These are phyloP conservation scores for Columba janthina DNA, from an alignment of 2,113 vertebrate species.

Conservation along the genomic window DNA sequence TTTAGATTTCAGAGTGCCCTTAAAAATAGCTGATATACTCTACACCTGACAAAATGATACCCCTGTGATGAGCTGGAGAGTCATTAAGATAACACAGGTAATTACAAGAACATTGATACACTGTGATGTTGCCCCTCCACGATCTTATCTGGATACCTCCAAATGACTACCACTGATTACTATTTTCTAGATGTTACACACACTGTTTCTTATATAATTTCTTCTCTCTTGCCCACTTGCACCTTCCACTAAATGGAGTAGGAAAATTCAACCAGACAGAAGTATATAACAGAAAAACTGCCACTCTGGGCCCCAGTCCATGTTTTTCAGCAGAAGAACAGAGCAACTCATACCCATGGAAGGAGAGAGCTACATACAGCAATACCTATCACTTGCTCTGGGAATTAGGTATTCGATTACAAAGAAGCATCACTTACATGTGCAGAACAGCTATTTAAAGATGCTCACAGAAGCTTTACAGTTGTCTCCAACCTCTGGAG, in stretches of 20 bases:
- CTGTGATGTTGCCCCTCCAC: not conserved
- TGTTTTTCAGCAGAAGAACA: not conserved
- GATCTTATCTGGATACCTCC: not conserved
- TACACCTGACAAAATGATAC: not conserved
- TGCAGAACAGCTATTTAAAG: slow-evolving; percentile 40
- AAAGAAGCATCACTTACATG: not conserved
- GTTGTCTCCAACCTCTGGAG: slow-evolving; percentile 4
- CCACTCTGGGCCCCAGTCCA: not conserved
- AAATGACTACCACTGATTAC: not conserved
- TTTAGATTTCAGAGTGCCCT: not conserved
- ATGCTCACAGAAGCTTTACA: slow-evolving; percentile 13
- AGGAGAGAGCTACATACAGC: not conserved
- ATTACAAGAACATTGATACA: not conserved
- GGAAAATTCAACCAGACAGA: not conserved
- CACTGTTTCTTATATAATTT: not conserved
- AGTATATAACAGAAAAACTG: not conserved
- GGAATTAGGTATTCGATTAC: slow-evolving; percentile 2
- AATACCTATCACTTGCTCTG: not conserved
- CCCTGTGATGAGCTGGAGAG: not conserved
- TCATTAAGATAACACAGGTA: not conserved
- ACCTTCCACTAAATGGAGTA: not conserved
- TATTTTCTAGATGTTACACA: not conserved
- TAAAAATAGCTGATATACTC: not conserved
- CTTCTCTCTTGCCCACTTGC: not conserved
- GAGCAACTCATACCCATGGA: not conserved